Percentiles rank a stretch among this genome's conserved stretches.
phyloP scores from a whole-genome alignment of 2,113 vertebrate species.

The Tapirus terrestris region DNA sequence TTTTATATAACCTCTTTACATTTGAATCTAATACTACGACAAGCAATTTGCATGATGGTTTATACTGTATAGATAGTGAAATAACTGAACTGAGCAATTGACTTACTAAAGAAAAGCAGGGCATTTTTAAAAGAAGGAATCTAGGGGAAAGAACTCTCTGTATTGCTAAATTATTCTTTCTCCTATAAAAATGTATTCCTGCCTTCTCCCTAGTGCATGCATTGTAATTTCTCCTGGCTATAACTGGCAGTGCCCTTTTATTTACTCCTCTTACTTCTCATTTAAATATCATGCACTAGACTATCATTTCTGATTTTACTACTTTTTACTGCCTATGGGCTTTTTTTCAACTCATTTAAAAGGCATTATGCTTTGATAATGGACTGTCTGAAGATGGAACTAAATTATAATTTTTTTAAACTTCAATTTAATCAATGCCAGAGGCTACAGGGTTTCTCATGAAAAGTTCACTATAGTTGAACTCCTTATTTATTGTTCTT shows the following conservation, averaged over 20 bases:
- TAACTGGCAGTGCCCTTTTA: constrained; percentile 62
- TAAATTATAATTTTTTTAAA: constrained; percentile 78
- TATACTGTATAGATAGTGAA: not conserved
- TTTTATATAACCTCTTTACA: constrained; percentile 10
- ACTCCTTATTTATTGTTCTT: constrained; percentile 37
- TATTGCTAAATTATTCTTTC: constrained; percentile 19
- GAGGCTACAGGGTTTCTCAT: constrained; percentile 62
- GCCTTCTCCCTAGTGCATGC: not conserved
- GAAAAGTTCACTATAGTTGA: constrained; percentile 56
- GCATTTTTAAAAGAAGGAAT: not conserved
- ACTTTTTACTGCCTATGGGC: constrained; percentile 73
- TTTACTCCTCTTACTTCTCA: constrained; percentile 63
- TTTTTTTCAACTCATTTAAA: constrained; percentile 77
- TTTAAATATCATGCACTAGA: constrained; percentile 69
- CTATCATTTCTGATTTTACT: constrained; percentile 63
- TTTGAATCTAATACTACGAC: not conserved
- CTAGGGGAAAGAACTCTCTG: not conserved
- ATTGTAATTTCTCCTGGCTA: constrained; percentile 37
- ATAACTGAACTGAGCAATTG: not conserved
- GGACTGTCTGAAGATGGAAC: constrained; percentile 72
- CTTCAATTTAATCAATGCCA: constrained; percentile 77
- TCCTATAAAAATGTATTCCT: not conserved
- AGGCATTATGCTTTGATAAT: constrained; percentile 81
- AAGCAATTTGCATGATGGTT: not conserved
- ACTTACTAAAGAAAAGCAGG: not conserved